These are phyloP conservation scores for Smutsia temminckii DNA, from an alignment of 2,797 vertebrate species.

Conservation along the genomic window DNA sequence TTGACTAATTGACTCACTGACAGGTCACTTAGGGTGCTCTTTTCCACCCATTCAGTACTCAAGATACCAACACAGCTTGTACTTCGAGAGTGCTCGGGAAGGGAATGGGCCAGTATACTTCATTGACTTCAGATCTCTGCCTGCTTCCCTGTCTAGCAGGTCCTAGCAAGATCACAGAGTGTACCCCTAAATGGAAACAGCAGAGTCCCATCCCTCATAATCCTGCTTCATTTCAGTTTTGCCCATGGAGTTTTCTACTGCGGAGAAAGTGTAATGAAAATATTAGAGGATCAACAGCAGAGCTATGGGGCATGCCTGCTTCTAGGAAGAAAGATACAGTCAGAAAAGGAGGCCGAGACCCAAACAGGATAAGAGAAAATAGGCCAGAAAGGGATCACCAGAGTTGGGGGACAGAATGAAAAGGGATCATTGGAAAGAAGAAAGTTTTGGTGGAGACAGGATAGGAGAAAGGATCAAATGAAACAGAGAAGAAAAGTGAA, in stretches of 20 bases:
- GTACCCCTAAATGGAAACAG: neutral
- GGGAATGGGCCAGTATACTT: neutral
- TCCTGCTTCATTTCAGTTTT: conserved; percentile 41
- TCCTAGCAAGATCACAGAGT: neutral
- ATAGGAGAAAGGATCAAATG: neutral
- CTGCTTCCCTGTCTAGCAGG: neutral
- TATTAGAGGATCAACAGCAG: neutral
- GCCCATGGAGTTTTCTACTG: neutral
- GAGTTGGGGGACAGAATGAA: neutral
- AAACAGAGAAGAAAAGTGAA: conserved; percentile 25
- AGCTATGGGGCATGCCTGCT: neutral
- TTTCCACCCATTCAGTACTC: neutral
- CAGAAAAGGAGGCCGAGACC: neutral
- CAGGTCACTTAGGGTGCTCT: neutral
- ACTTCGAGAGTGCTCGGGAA: neutral
- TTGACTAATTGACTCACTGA: neutral
- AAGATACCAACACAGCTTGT: neutral
- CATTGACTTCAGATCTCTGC: neutral
- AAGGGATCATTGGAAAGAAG: neutral
- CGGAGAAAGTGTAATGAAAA: too few relatives aligned
- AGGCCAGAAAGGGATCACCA: neutral
- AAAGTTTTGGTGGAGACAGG: neutral
- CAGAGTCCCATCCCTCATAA: neutral
- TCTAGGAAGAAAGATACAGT: neutral
- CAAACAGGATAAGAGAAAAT: neutral